phyloP scores from a whole-genome alignment of 2,113 vertebrate genomes.

The Danionella cerebrum region DNA sequence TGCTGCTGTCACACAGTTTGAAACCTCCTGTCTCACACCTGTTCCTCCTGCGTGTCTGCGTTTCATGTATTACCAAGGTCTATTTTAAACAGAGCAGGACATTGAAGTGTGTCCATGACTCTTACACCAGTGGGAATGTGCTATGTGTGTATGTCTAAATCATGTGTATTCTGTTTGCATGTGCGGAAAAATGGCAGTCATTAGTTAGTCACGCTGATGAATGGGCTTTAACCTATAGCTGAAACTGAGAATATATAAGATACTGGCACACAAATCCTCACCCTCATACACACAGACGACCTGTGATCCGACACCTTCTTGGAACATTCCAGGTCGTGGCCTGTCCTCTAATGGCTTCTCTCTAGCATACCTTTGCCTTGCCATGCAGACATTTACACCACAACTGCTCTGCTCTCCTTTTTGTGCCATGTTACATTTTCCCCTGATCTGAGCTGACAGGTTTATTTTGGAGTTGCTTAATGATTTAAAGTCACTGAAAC shows the following conservation, averaged over 20 bases:
- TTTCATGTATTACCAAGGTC: slow-evolving; percentile 34
- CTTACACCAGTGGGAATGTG: background rate
- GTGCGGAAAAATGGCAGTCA: slow-evolving; percentile 15
- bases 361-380: slow-evolving; percentile 44
- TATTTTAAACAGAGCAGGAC: slow-evolving; percentile 31
- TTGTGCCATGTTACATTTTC: background rate
- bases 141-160: background rate
- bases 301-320: slow-evolving; percentile 55
- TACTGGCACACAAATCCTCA: background rate
- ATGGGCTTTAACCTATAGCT: slow-evolving; percentile 42
- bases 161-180: slow-evolving; percentile 24
- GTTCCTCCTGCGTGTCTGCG: slow-evolving; percentile 26
- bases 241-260: slow-evolving; percentile 7
- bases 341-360: slow-evolving; percentile 50
- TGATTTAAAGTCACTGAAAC: slow-evolving; percentile 16
- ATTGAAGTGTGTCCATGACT: background rate
- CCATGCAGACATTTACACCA: slow-evolving; percentile 25
- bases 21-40: slow-evolving; percentile 33
- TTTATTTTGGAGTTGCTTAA: background rate
- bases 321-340: slow-evolving; percentile 54
- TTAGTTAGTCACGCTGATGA: slow-evolving; percentile 38
- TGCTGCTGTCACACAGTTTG: background rate
- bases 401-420: background rate
- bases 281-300: background rate
- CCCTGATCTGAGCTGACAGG: slow-evolving; percentile 13